Conservation (phyloP, 2,888 invertebrate genomes). For the Agonopterix arenella region DNA sequence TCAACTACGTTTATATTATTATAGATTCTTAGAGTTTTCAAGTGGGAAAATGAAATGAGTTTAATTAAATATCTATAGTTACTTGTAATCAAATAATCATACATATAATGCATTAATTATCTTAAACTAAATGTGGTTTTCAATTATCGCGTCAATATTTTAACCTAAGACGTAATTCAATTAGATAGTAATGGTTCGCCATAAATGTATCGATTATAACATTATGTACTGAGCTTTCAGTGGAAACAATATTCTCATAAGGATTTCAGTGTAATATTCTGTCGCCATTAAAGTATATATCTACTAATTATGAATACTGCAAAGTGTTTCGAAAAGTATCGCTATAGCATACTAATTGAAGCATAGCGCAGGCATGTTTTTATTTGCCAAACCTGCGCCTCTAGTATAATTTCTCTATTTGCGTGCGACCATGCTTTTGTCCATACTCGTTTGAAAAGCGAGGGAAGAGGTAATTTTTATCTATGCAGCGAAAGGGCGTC, state of each 20-base stretch:
- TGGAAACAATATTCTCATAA: conserved; percentile 50
- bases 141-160: conserved; percentile 67
- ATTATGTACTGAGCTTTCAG: conserved; percentile 48
- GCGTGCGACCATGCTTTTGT: no score
- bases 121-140: conserved; percentile 45
- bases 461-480: no score
- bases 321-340: conserved; percentile 11
- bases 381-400: background rate
- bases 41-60: conserved; percentile 22
- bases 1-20: conserved; percentile 47
- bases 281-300: conserved; percentile 66
- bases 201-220: conserved; percentile 47
- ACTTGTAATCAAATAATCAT: conserved; percentile 33
- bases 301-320: conserved; percentile 28
- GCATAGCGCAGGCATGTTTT: conserved; percentile 13
- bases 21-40: conserved; percentile 28
- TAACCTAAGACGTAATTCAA: conserved; percentile 46
- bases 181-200: conserved; percentile 56
- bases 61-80: conserved; percentile 19
- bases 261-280: conserved; percentile 65
- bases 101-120: conserved; percentile 30
- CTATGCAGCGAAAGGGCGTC: no score
- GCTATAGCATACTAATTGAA: background rate
- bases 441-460: no score
- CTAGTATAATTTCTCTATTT: no score